Conservation (phyloP, 1,140 invertebrate genomes). For the Dendrolimus kikuchii region DNA sequence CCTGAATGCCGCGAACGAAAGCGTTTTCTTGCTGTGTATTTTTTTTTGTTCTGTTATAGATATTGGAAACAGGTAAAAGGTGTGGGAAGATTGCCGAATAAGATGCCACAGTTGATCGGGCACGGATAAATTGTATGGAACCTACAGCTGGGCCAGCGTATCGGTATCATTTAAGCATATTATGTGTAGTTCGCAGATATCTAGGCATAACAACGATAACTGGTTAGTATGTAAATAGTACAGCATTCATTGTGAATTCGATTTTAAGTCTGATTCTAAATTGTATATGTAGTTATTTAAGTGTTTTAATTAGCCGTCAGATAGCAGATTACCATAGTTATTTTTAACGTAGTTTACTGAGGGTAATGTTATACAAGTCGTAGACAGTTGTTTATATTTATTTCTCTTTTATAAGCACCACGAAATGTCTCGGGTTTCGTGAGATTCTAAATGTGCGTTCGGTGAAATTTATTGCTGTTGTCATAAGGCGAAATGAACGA, state of each 20-base stretch:
- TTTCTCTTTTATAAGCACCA: conserved; percentile 20
- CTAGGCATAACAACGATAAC: too few species aligned
- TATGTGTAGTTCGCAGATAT: too few species aligned
- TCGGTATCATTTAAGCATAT: conserved; percentile 21
- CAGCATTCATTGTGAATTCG: conserved; percentile 46
- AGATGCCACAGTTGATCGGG: conserved; percentile 42
- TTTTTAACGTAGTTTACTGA: conserved; percentile 19
- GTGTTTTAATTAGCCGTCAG: conserved; percentile 54
- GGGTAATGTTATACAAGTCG: conserved; percentile 13
- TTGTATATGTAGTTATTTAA: conserved; percentile 57
- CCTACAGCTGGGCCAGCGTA: conserved; percentile 18
- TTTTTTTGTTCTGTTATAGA: conserved; percentile 45
- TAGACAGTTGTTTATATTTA: conserved; percentile 22
- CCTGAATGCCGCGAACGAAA: conserved; percentile 43
- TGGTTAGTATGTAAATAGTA: conserved; percentile 18
- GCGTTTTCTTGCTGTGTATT: conserved; percentile 33
- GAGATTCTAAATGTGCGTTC: conserved; percentile 9
- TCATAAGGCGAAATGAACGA: conserved; percentile 8
- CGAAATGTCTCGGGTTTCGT: conserved; percentile 1
- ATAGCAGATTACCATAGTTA: conserved; percentile 35
- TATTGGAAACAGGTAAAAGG: conserved; percentile 44
- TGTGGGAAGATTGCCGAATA: conserved; percentile 61
- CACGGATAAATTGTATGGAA: conserved; percentile 53
- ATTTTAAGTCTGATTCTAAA: conserved; percentile 29
- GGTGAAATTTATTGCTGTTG: conserved; percentile 3